Conservation (phyloP, 2,797 vertebrate genomes). For the Artibeus lituratus region DNA sequence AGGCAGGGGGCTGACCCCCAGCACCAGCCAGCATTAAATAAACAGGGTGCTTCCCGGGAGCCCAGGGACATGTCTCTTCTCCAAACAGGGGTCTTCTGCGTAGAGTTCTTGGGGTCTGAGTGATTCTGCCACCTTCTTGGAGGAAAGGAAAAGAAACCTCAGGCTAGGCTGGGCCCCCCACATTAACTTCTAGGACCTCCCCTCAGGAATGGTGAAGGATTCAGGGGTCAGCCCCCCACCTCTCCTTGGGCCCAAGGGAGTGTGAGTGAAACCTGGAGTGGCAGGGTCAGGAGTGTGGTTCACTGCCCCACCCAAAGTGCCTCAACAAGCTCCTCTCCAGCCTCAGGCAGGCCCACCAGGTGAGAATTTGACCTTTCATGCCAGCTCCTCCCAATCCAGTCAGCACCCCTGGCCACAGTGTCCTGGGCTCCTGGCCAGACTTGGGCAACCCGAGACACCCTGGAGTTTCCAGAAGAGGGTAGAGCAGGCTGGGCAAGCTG, state of each 20-base stretch:
- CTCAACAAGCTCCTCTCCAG: background rate
- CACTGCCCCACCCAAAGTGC: background rate
- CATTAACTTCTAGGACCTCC: background rate
- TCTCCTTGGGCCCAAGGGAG: background rate
- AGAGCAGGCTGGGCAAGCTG: background rate
- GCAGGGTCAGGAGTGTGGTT: background rate
- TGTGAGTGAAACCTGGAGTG: background rate
- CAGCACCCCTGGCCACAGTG: background rate
- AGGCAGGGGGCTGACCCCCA: background rate
- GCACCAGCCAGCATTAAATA: background rate
- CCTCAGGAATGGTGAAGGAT: background rate
- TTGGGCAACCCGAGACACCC: background rate
- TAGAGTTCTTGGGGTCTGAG: background rate
- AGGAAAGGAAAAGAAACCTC: background rate
- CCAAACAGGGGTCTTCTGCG: background rate
- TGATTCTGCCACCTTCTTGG: background rate
- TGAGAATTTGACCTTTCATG: background rate
- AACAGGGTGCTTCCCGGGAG: background rate
- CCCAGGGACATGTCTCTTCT: background rate
- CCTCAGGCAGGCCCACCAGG: background rate
- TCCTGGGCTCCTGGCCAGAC: background rate
- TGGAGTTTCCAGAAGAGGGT: background rate
- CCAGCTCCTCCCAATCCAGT: background rate
- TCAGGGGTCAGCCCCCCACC: background rate
- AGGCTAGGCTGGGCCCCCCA: background rate